Conservation (phyloP, 1,140 invertebrate species). For the Danaus melanippus region DNA sequence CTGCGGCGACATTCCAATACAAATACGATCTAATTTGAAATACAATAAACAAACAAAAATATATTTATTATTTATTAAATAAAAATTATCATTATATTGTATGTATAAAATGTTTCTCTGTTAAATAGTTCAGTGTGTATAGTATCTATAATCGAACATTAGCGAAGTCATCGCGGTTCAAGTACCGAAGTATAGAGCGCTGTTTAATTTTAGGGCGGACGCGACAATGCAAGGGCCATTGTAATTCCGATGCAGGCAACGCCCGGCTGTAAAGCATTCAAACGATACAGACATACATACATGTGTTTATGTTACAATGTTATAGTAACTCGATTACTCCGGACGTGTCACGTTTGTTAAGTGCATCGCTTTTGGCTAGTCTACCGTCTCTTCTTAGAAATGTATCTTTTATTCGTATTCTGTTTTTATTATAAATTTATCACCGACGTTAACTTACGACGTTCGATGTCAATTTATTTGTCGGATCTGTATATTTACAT, state of each 20-base stretch:
- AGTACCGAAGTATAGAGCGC: too few species aligned
- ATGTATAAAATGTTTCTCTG: too few species aligned
- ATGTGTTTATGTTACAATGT: conserved; percentile 16
- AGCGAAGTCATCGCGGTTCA: too few species aligned
- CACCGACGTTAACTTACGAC: background rate
- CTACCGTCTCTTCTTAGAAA: conserved; percentile 9
- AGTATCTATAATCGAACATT: too few species aligned
- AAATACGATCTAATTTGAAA: conserved; percentile 3
- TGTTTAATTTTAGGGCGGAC: too few species aligned
- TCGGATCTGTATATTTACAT: too few species aligned
- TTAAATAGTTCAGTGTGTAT: too few species aligned
- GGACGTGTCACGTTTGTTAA: conserved; percentile 17
- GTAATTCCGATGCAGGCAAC: conserved; percentile 17
- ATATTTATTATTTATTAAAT: too few species aligned
- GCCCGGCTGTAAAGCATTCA: conserved; percentile 16
- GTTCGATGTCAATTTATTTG: background rate
- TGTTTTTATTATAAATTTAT: conserved; percentile 2
- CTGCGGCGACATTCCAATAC: conserved; percentile 14
- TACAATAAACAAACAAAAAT: too few species aligned
- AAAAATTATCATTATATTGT: too few species aligned
- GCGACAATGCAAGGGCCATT: too few species aligned
- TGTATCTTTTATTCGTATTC: conserved; percentile 11
- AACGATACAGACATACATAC: conserved; percentile 16
- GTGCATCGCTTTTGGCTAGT: conserved; percentile 2
- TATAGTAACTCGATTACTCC: conserved; percentile 16